Evolutionary conservation across 2,797 vertebrate species (phyloP).

Genomic region (Denticeps clupeoides): DNA sequence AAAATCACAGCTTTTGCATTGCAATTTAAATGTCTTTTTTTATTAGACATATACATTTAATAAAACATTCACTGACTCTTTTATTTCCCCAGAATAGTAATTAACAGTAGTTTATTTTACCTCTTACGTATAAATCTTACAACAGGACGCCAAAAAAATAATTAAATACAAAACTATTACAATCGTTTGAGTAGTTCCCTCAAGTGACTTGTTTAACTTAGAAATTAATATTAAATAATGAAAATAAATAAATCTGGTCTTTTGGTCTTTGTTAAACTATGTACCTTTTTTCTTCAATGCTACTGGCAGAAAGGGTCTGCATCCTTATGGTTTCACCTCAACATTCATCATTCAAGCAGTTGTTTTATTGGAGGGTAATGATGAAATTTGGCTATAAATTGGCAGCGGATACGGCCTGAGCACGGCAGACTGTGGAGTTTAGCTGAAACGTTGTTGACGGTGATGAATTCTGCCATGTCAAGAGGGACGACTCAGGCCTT

Average conservation of each 20-base stretch:
- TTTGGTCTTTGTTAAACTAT: background rate
- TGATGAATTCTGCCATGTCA: too few species aligned
- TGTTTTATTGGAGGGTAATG: too few species aligned
- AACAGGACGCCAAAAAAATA: constrained; percentile 34
- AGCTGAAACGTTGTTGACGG: too few species aligned
- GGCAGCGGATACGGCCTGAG: too few species aligned
- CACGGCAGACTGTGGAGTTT: too few species aligned
- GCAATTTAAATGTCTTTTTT: constrained; percentile 36
- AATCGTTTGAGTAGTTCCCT: constrained; percentile 44
- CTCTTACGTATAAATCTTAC: constrained; percentile 47
- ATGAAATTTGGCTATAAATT: too few species aligned
- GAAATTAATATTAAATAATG: constrained; percentile 25
- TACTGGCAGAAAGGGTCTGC: too few species aligned
- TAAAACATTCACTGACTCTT: constrained; percentile 34
- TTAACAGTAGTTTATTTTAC: constrained; percentile 29
- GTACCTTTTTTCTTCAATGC: background rate
- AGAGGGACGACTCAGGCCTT: too few species aligned
- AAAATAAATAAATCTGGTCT: constrained; percentile 27
- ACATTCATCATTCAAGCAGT: too few species aligned
- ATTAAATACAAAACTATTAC: constrained; percentile 44
- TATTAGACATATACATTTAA: constrained; percentile 36
- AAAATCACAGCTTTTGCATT: constrained; percentile 57
- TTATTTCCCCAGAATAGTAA: constrained; percentile 24
- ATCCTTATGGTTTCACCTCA: too few species aligned
- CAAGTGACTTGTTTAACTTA: constrained; percentile 27